These are phyloP conservation scores for Notodromas monacha DNA, from an alignment of 2,888 invertebrate species.

Conservation along the genomic window DNA sequence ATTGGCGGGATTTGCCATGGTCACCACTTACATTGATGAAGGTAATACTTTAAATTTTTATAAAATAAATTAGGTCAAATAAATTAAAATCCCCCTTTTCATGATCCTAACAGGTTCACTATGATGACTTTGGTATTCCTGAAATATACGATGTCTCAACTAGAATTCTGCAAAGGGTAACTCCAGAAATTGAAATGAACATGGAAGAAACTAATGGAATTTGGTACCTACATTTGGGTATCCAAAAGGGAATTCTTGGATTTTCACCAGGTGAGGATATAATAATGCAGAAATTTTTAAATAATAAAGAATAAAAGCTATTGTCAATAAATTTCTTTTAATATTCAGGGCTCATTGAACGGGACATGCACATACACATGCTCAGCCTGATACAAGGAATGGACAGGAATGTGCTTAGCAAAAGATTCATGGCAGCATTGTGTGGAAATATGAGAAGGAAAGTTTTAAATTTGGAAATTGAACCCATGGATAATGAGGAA, in stretches of 20 bases:
- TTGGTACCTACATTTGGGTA: conserved; percentile 1
- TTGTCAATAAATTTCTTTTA: not conserved
- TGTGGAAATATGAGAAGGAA: not conserved
- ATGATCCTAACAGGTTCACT: not conserved
- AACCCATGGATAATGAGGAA: not conserved
- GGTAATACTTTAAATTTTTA: no score
- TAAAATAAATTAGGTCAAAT: not conserved
- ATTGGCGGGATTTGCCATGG: not conserved
- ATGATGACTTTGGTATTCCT: not conserved
- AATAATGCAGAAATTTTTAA: not conserved
- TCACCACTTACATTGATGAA: not conserved
- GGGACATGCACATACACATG: not conserved
- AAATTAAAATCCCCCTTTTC: not conserved
- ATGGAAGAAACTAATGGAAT: not conserved
- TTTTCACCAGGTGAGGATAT: not conserved
- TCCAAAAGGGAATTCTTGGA: not conserved
- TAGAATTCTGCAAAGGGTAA: not conserved
- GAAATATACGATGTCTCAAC: conserved; percentile 1
- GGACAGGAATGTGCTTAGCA: not conserved
- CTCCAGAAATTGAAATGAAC: not conserved
- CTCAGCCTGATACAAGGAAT: not conserved
- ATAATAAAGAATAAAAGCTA: not conserved
- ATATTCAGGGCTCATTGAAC: not conserved
- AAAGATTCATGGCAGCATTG: not conserved
- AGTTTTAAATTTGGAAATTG: not conserved